A percentile compares a stretch with the other conserved stretches of the same genome.
These are phyloP conservation scores for Nyctalus aviator DNA, from an alignment of 2,797 vertebrate genomes.

Conservation along the genomic window DNA sequence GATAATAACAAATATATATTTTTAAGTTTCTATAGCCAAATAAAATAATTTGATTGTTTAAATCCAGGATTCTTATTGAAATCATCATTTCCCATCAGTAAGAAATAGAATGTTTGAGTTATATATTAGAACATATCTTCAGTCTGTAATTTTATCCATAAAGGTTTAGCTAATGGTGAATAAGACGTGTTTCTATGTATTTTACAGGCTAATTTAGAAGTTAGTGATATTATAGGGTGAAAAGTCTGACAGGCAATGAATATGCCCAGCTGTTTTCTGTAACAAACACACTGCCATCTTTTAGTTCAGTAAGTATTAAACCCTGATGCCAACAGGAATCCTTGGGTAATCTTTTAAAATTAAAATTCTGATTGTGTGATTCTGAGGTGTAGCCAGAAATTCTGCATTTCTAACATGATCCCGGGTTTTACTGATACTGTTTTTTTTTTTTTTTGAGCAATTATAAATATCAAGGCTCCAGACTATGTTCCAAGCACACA, in stretches of 20 bases:
- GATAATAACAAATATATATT: slow-evolving; percentile 39
- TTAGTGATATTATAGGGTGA: neutral
- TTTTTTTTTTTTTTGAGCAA: neutral
- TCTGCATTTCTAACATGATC: neutral
- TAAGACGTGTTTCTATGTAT: neutral
- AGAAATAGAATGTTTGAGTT: neutral
- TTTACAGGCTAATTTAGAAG: neutral
- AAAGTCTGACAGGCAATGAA: neutral
- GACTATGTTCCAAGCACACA: neutral
- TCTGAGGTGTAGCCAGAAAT: neutral
- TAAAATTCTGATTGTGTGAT: neutral
- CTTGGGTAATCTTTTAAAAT: neutral
- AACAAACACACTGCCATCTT: neutral
- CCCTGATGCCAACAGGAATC: neutral
- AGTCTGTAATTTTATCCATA: neutral
- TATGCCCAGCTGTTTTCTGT: accelerated
- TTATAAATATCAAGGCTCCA: neutral
- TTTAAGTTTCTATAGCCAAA: slow-evolving; percentile 12
- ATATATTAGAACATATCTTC: neutral
- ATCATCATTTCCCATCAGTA: neutral
- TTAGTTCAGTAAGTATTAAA: neutral
- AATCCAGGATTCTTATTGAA: neutral
- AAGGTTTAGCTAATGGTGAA: neutral
- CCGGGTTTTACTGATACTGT: neutral
- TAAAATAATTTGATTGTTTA: slow-evolving; percentile 7